phyloP scores from a whole-genome alignment of 2,797 vertebrate species.

The Sternotherus odoratus region DNA sequence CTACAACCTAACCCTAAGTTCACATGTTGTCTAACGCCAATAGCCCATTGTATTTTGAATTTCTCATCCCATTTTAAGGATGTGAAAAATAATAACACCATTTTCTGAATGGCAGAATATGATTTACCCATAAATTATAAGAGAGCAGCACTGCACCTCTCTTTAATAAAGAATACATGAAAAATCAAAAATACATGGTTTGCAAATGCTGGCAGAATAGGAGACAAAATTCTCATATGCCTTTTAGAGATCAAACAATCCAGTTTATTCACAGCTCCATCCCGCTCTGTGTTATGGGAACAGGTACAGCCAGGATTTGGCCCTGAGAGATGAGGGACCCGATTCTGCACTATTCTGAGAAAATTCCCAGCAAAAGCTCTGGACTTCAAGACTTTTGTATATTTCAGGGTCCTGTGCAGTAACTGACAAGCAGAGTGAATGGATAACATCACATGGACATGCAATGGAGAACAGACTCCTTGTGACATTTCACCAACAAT shows the following conservation, averaged over 20 bases:
- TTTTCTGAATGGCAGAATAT: background rate
- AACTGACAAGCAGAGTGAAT: background rate
- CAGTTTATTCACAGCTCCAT: background rate
- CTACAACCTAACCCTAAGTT: background rate
- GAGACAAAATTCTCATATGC: background rate
- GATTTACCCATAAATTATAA: background rate
- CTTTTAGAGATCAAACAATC: background rate
- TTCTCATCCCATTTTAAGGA: background rate
- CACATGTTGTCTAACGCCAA: background rate
- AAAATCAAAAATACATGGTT: background rate
- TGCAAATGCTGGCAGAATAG: background rate
- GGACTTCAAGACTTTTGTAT: background rate
- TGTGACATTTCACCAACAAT: background rate
- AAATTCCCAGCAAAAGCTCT: background rate
- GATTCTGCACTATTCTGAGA: background rate
- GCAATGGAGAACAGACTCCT: background rate
- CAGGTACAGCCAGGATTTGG: background rate
- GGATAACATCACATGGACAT: background rate
- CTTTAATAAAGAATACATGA: background rate
- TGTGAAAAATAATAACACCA: background rate
- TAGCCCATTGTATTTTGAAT: background rate
- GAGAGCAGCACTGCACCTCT: background rate
- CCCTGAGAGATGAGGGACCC: background rate
- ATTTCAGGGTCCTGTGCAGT: background rate
- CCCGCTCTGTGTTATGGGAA: background rate